phyloP scores from a whole-genome alignment of 2,797 vertebrate genomes.

The Triplophysa yarkandensis region DNA sequence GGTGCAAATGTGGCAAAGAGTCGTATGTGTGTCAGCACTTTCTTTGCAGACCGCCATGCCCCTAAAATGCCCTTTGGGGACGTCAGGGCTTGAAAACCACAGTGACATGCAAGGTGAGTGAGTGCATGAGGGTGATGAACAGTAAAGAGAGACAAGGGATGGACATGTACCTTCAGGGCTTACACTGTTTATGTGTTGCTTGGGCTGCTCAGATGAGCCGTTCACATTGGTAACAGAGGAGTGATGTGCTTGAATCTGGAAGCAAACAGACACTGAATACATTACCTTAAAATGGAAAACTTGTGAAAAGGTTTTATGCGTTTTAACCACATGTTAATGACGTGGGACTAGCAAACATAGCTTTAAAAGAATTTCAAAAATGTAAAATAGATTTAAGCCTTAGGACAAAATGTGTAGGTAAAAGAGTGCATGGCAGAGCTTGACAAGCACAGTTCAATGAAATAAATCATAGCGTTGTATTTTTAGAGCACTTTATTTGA shows the following conservation, averaged over 20 bases:
- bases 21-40: conserved; percentile 34
- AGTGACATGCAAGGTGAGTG: not conserved
- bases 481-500: too few relatives aligned
- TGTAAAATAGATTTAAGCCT: too few relatives aligned
- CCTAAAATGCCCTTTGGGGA: conserved; percentile 25
- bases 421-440: too few relatives aligned
- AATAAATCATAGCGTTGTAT: not conserved
- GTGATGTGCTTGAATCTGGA: conserved; percentile 80
- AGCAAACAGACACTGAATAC: not conserved
- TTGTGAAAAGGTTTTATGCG: not conserved
- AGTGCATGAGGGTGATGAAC: not conserved
- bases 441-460: too few relatives aligned
- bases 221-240: conserved; percentile 83
- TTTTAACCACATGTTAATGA: not conserved
- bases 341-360: not conserved
- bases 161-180: conserved; percentile 85
- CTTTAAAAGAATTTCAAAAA: not conserved
- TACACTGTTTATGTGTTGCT: conserved; percentile 69
- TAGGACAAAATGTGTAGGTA: too few relatives aligned
- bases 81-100: conserved; percentile 15
- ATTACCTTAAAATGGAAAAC: not conserved
- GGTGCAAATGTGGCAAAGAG: conserved; percentile 31
- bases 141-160: not conserved
- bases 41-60: conserved; percentile 2
- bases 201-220: conserved; percentile 75